Base-by-base conservation (phyloP, 2,113 vertebrate species). In the Diglossa brunneiventris region DNA sequence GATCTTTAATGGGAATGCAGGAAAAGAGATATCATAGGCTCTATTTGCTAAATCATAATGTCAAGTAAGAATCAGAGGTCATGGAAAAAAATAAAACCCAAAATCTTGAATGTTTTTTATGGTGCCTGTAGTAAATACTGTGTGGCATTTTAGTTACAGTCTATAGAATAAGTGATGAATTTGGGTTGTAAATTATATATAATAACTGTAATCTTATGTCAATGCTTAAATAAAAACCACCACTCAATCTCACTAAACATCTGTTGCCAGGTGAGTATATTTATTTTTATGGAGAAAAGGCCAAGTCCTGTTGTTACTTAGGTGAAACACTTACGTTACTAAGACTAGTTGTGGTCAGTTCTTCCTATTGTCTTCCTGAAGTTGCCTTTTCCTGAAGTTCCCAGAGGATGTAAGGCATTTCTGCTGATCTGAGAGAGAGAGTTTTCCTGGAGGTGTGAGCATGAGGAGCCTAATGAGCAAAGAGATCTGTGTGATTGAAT, bases 201-300 rank as follows among this genome's bases (percentile, higher is more conserved):
- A 17, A 30, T 46, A 53, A 24, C 27, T 9, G 9, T 74, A 77
- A 39, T 59, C 22, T 70, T 76, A 56, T 8, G 12, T 69, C 11
- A 20, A 2, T 56, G 23, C 30, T 75, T 87, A 87, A 92, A 64
- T 63, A 56, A 47, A 86, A 77, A 73, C 3, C 22, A 33, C 31
- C 17, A 7, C 3, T 16, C 7, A 35, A 4, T 73, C 50, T 83
- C 12, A 17, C 15, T 39, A 11, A 28, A 39, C 5, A 23, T 35
- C 35, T 80, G 3, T 80, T 76, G 42, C 3, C 64, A 67, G 87
- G 96, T 96, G 93, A 90, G 95, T 96, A 28, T 20, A 23, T 42
- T 62, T 68, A 42, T 79, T 92, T 83, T 81, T 52, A 20, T 70
- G 82, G 64, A 55, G 35, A 66, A 79, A 11, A 3, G 2, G 15